These are phyloP conservation scores for Volucella inanis DNA, from an alignment of 2,888 invertebrate species.

Conservation along the genomic window DNA sequence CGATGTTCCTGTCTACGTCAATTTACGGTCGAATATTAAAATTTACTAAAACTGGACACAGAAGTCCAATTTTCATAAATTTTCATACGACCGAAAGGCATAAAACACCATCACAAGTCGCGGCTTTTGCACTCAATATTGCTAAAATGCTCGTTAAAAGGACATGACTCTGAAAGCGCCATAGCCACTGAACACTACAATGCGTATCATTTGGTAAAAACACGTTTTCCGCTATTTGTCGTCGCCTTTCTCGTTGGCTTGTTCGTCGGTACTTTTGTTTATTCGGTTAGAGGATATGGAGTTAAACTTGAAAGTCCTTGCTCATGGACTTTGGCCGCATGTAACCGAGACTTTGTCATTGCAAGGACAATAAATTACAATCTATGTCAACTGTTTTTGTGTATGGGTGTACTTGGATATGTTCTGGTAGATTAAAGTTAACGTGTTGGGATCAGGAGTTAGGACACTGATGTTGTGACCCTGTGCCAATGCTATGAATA, in stretches of 20 bases:
- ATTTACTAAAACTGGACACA: constrained; percentile 52
- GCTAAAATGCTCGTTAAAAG: constrained; percentile 60
- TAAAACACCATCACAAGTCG: constrained; percentile 53
- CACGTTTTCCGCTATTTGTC: constrained; percentile 44
- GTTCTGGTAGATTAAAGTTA: constrained; percentile 45
- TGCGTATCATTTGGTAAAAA: constrained; percentile 25
- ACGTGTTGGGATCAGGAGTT: constrained; percentile 11
- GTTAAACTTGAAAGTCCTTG: background rate
- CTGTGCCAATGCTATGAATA: constrained; percentile 11
- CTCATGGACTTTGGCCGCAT: constrained; percentile 18
- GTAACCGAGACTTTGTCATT: constrained; percentile 48
- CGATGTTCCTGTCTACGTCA: too few relatives aligned
- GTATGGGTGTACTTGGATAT: too few relatives aligned
- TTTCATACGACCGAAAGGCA: constrained; percentile 29
- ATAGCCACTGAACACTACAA: background rate
- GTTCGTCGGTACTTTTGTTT: constrained; percentile 55
- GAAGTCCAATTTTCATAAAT: constrained; percentile 48
- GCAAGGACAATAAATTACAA: constrained; percentile 63
- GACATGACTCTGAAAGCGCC: constrained; percentile 55
- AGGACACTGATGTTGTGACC: constrained; percentile 32
- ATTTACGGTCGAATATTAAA: background rate
- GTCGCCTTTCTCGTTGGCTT: constrained; percentile 17
- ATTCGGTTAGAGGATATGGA: constrained; percentile 20
- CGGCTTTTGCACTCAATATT: constrained; percentile 64
- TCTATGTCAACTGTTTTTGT: constrained; percentile 36